phyloP scores from a whole-genome alignment of 2,888 invertebrate genomes.

The Caenorhabditis drosophilae region DNA sequence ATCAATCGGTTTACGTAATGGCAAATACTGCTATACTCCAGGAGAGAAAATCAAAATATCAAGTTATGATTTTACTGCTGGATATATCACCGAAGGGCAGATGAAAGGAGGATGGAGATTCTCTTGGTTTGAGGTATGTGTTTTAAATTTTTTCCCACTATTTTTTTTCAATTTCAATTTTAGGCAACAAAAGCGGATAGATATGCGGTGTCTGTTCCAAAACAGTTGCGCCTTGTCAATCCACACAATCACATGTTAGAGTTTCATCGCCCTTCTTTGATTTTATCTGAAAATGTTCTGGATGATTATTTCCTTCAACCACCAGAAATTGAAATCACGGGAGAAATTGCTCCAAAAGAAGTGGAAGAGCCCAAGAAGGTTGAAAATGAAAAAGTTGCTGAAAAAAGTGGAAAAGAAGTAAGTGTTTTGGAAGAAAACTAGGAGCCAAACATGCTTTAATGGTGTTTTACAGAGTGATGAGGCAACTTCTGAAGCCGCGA shows the following conservation, averaged over 20 bases:
- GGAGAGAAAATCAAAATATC: conserved; percentile 25
- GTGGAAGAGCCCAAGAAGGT: conserved; percentile 8
- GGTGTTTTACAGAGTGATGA: background rate
- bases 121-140: conserved; percentile 16
- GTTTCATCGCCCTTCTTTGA: conserved; percentile 6
- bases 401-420: conserved; percentile 4
- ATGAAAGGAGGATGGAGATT: conserved; percentile 33
- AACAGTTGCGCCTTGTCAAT: background rate
- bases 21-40: conserved; percentile 17
- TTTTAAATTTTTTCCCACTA: background rate
- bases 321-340: conserved; percentile 27
- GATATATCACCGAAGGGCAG: conserved; percentile 27
- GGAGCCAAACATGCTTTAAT: background rate
- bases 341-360: background rate
- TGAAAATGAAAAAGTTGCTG: conserved; percentile 7
- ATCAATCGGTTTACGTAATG: conserved; percentile 19
- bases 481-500: background rate
- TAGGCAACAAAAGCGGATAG: conserved; percentile 28
- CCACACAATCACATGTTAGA: conserved; percentile 12
- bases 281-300: conserved; percentile 6
- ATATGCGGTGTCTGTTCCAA: conserved; percentile 1
- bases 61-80: conserved; percentile 37
- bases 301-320: conserved; percentile 20
- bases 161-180: conserved; percentile 9
- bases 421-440: conserved; percentile 10